Evolutionary conservation across 2,797 vertebrate species (phyloP), one percentile per base, ranked within the genome.

Genomic region (Psittacula echo): DNA sequence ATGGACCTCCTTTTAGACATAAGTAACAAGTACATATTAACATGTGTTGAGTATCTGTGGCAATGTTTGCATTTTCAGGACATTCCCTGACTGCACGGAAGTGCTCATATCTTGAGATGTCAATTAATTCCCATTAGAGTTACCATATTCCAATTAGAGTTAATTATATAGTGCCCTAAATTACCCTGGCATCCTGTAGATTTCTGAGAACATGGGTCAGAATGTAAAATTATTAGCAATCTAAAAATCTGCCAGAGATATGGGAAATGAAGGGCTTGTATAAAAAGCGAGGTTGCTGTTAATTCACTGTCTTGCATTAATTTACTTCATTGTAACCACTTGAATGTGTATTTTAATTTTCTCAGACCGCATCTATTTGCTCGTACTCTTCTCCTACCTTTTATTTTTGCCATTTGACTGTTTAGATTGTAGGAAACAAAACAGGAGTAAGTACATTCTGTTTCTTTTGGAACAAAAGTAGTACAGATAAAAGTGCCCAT

Each of bases 131-230:
- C 53, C 50, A 7, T 68, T 83, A 85, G 53, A 78, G 37, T 67
- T 91, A 45, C 68, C 85, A 14, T 68, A 45, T 92, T 80, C 56
- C 53, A 91, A 75, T 78, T 79, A 41, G 47, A 89, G 44, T 83
- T 92, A 95, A 96, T 96, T 90, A 68, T 93, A 45, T 71, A 45
- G 66, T 84, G 65, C 24, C 75, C 84, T 95, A 58, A 89, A 85
- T 94, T 91, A 62, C 7, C 2, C 22, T 72, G 45, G 11, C 56
- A 39, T 85, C 87, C 29, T 51, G 29, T 30, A 66, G 29, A 24
- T 80, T 85, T 61, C 34, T 60, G 23, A 75, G 58, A 81, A 72
- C 68, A 26, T 76, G 42, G 61, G 64, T 94, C 72, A 85, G 62
- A 75, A 62, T 75, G 30, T 81, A 41, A 87, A 89, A 68, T 27